phyloP scores from a whole-genome alignment of 1,140 invertebrate genomes.

The Macrobrachium rosenbergii region DNA sequence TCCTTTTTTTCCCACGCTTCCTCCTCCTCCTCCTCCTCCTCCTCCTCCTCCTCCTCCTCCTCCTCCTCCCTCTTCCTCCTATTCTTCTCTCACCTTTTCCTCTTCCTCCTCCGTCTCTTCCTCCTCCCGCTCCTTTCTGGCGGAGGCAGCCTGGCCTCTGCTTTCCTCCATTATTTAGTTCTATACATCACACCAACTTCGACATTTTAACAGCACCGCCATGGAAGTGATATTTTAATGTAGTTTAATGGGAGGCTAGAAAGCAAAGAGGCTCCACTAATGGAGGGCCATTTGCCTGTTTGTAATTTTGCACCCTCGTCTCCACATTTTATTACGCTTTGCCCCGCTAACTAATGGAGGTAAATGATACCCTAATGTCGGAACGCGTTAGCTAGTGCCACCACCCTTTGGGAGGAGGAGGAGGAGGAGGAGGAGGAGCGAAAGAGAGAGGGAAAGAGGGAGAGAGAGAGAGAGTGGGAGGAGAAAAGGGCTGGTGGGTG shows the following conservation, averaged over 20 bases:
- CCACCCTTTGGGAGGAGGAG: background rate
- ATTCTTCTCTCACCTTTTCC: background rate
- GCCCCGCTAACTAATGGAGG: conserved; percentile 60
- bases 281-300: conserved; percentile 61
- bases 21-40: background rate
- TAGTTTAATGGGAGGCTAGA: conserved; percentile 53
- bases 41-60: background rate
- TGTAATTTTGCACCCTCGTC: conserved; percentile 57
- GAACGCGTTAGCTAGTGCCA: conserved; percentile 23
- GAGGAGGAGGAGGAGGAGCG: background rate
- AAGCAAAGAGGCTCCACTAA: conserved; percentile 59
- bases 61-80: background rate
- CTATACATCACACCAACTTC: conserved; percentile 54
- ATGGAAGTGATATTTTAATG: conserved; percentile 61
- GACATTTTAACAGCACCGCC: conserved; percentile 56
- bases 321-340: conserved; percentile 52
- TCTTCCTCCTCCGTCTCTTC: background rate
- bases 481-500: background rate
- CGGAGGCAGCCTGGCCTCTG: conserved; percentile 5
- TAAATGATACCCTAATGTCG: conserved; percentile 57
- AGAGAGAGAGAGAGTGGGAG: background rate
- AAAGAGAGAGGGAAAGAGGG: background rate
- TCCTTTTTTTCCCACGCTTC: background rate
- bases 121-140: background rate
- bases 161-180: conserved; percentile 48